These are phyloP conservation scores for Brachyptera putata DNA, from an alignment of 2,888 invertebrate genomes.

Conservation along the genomic window DNA sequence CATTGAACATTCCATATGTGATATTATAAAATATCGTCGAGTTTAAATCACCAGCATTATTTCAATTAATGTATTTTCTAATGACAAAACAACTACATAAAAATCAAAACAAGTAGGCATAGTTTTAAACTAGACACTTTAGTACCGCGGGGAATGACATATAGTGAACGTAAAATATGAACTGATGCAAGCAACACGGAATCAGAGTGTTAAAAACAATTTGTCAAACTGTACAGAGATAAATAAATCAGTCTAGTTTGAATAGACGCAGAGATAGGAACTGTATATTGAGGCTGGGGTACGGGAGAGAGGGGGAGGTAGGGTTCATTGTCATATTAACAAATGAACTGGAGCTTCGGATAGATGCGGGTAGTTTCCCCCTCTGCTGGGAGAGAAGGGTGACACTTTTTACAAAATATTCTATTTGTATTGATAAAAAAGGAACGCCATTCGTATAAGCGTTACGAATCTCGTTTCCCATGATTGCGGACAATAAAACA, in stretches of 20 bases:
- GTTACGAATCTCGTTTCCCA: neutral
- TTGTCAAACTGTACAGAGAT: conserved; percentile 1
- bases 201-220: neutral
- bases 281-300: neutral
- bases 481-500: neutral
- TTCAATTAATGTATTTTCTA: too few species aligned
- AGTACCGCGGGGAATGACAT: too few species aligned
- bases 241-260: neutral
- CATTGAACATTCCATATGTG: too few species aligned
- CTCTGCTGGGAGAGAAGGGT: neutral
- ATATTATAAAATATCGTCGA: too few species aligned
- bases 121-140: too few species aligned
- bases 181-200: neutral
- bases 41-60: too few species aligned
- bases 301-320: neutral
- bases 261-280: too few species aligned
- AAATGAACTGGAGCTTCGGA: conserved; percentile 13
- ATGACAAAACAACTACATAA: too few species aligned
- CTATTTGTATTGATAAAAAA: neutral
- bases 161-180: too few species aligned
- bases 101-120: too few species aligned
- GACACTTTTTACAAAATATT: conserved; percentile 2
- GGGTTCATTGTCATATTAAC: conserved; percentile 13
- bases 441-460: neutral
- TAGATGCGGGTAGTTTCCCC: conserved; percentile 6